Evolutionary conservation across 2,888 invertebrate species (phyloP), one percentile per base, ranked within the genome.

Genomic region (Xestia xanthographa): DNA sequence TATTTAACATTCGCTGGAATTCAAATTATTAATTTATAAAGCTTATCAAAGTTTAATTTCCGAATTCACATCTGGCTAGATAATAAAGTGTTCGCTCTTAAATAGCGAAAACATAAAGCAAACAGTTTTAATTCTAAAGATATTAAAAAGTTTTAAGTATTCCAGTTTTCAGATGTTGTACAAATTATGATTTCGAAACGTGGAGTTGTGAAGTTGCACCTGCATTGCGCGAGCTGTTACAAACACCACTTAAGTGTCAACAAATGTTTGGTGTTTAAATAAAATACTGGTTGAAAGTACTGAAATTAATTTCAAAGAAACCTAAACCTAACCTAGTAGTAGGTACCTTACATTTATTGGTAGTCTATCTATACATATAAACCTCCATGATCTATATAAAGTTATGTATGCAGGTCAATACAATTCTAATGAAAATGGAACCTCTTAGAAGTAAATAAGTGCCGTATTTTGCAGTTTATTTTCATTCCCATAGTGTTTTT

Each of bases 191-290:
- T 80, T 84, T 83, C 53, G 50, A 81, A 72, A 81, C 66, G 66
- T 66, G 50, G 65, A 79, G 74, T 80, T 78, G 62, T 70, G 60
- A 80, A 87, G 72, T 86, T 84, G 82, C 80, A 84, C 75, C 84
- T 81, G 79, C 66, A 63, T 22, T 67, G 66, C 60, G 41, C 74
- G 50, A 22, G 58, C 58, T 79, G 50, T 73, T 70, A 81, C 71
- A 76, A 87, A 79, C 68, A 80, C 77, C 75, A 76, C 83, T 87
- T 82, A 80, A 84, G 76, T 80, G 83, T 81, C 74, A 77, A 79
- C 74, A 79, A 85, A 84, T 77, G 75, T 80, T 76, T 68, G 14
- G 58, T 75, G 58, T 69, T 81, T 77, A 75, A 80, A 81, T 75
- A 75, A 72, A 78, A 67, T 63, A 58, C 48, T 66, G 38, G 69